These are phyloP conservation scores for Paracanthobrama guichenoti DNA, from an alignment of 2,113 vertebrate genomes.

Conservation along the genomic window DNA sequence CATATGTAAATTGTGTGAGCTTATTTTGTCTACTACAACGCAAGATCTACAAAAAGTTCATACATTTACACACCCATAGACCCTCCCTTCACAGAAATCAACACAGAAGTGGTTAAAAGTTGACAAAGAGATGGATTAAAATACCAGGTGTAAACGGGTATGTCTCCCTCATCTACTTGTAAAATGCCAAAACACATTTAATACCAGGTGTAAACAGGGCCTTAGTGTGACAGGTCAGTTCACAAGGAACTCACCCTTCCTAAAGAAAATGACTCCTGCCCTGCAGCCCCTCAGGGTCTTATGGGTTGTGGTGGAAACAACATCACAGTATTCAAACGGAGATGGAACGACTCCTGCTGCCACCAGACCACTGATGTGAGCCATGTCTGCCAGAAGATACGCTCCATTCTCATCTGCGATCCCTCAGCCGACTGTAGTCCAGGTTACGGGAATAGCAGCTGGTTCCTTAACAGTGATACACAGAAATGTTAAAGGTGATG, in stretches of 20 bases:
- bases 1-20: too few species aligned
- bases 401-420: slow-evolving; percentile 85
- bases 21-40: too few species aligned
- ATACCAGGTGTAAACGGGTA: too few species aligned
- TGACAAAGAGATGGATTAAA: too few species aligned
- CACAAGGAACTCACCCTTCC: slow-evolving; percentile 80
- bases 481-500: not conserved
- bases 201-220: too few species aligned
- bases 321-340: slow-evolving; percentile 87
- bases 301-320: slow-evolving; percentile 94
- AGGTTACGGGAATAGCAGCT: slow-evolving; percentile 96
- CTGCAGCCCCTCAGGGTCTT: slow-evolving; percentile 95
- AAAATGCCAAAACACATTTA: too few species aligned
- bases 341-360: slow-evolving; percentile 88
- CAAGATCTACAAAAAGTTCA: too few species aligned
- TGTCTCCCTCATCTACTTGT: too few species aligned
- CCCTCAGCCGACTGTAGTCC: slow-evolving; percentile 86
- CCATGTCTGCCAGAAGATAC: slow-evolving; percentile 93
- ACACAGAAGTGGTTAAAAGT: too few species aligned
- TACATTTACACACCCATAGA: too few species aligned
- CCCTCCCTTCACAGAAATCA: too few species aligned
- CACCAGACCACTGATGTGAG: slow-evolving; percentile 94
- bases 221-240: not conserved
- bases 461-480: slow-evolving; percentile 73
- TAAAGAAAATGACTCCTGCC: slow-evolving; percentile 91